A percentile compares a stretch with the other conserved stretches of the same genome.
phyloP scores from a whole-genome alignment of 2,113 vertebrate genomes.

The Atlantisia rogersi region DNA sequence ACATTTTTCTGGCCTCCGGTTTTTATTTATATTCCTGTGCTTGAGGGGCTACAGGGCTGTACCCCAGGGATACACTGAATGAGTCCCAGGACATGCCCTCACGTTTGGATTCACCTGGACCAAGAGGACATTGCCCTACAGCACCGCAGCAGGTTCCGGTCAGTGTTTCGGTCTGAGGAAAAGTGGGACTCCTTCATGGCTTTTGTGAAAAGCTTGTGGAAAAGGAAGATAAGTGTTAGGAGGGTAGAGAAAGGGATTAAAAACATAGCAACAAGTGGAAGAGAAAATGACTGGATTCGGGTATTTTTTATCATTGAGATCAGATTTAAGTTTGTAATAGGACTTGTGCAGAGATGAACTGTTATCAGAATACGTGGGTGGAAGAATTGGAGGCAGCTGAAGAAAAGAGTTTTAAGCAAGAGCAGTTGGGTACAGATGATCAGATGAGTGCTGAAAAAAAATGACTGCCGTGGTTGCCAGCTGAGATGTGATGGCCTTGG shows the following conservation, averaged over 20 bases:
- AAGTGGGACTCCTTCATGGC: neutral
- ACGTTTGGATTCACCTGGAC: neutral
- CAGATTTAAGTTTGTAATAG: neutral
- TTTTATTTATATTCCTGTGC: neutral
- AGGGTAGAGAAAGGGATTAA: neutral
- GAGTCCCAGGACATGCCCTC: neutral
- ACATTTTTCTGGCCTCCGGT: neutral
- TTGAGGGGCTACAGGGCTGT: neutral
- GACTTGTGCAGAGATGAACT: neutral
- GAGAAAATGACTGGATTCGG: neutral
- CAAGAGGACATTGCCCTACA: accelerated
- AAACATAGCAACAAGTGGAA: neutral
- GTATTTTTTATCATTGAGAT: neutral
- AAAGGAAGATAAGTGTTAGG: neutral
- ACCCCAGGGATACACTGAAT: neutral
- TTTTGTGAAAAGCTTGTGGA: neutral
- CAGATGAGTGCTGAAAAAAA: neutral
- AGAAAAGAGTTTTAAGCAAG: neutral
- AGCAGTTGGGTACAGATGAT: neutral
- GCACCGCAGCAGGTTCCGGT: neutral
- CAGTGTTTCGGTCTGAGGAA: neutral
- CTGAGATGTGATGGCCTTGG: neutral
- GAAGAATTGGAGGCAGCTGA: neutral
- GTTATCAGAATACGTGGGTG: neutral
- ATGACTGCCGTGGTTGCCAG: neutral